Conservation (phyloP, 2,113 vertebrate genomes). For the Corythornis madagascariensis region DNA sequence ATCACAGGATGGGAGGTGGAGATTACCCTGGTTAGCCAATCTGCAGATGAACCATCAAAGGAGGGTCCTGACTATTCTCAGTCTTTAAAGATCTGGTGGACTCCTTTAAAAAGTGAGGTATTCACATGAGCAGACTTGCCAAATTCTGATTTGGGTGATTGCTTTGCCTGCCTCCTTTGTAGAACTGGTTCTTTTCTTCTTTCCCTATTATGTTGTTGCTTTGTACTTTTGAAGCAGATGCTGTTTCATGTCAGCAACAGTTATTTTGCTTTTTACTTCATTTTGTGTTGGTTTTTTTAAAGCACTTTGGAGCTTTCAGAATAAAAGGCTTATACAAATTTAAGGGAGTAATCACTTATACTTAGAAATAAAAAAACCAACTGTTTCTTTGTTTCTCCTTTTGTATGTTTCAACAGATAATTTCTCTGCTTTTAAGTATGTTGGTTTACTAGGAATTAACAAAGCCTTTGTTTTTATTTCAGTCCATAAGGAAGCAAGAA, state of each 20-base stretch:
- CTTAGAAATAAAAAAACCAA: not conserved
- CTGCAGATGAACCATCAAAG: not conserved
- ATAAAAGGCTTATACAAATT: not conserved
- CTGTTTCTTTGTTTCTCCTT: not conserved
- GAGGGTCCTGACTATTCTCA: not conserved
- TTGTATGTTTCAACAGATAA: not conserved
- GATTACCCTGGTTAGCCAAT: not conserved
- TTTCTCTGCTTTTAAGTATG: not conserved
- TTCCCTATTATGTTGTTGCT: not conserved
- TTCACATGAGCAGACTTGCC: not conserved
- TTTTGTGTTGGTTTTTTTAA: not conserved
- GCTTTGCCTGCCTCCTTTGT: not conserved
- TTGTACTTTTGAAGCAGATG: not conserved
- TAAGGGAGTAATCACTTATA: not conserved
- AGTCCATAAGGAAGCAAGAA: slow-evolving; percentile 88
- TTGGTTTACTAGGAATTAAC: not conserved
- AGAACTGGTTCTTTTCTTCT: not conserved
- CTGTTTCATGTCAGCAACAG: not conserved
- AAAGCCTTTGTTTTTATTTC: slow-evolving; percentile 41
- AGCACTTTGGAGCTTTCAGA: not conserved
- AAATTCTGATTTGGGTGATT: not conserved
- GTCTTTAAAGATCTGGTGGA: not conserved
- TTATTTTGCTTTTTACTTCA: not conserved
- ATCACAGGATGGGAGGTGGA: not conserved
- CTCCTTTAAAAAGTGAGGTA: not conserved